Evolutionary conservation across 2,888 invertebrate species (phyloP), one percentile per base, ranked within the genome.

Genomic region (Stegana nigrithorax): DNA sequence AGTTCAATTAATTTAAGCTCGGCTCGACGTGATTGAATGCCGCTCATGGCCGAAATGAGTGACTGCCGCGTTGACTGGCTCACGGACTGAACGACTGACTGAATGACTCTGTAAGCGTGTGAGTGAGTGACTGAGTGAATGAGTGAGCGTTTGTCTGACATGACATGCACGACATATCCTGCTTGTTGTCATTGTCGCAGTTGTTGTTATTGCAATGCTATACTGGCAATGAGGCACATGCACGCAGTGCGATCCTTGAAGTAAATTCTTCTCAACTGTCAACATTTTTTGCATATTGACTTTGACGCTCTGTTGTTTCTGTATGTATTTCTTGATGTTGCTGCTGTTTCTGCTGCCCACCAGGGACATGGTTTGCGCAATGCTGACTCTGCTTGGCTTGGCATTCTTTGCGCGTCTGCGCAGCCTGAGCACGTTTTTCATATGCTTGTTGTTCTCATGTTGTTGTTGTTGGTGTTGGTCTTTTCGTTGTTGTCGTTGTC

Each of bases 231-330:
- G 6, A 29, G 29, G 10, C 29, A 10, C 6, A 29, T 61, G 64
- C 64, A 65, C 67, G 71, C 63, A 75, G 17, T 39, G 39, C 17
- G 39, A 39, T 80, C 80, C 75, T 78, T 78, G 80, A 78, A 75
- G 80, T 78, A 72, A 76, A 76, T 78, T 76, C n/a, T n/a, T 80
- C 77, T 80, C 76, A 71, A 74, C 77, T 80, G 78, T 80, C 68
- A 76, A 80, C 77, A 78, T 80, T 64, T n/a, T n/a, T 73, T 80
- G 75, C 75, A 76, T 80, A 80, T 80, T 76, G 76, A 80, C 78
- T 78, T 76, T 76, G 76, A 76, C 76, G 74, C 76, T 76, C 78
- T 68, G 77, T 80, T 64, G 45, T 17, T 45, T 19, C 17, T 59
- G 42, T 50, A n/a, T 17, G 44, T 47, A 23, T 32, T 62, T 53